These are phyloP conservation scores for Mythimna lalbum DNA, from an alignment of 2,888 invertebrate species.

Conservation along the genomic window DNA sequence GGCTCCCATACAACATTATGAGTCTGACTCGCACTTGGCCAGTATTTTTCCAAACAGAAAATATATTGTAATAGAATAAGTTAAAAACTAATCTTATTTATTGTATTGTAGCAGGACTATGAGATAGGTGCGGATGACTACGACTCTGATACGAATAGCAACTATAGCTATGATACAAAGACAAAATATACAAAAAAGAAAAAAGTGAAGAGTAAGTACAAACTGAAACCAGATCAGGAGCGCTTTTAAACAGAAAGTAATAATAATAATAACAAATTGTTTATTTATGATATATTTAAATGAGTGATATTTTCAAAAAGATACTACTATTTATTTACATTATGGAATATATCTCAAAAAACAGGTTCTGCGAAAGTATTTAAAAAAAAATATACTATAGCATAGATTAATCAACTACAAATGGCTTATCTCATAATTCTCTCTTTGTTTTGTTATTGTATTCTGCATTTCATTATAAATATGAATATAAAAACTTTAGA, in stretches of 20 bases:
- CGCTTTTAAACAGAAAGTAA: background rate
- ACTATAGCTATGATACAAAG: constrained; percentile 55
- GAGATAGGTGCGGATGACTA: constrained; percentile 58
- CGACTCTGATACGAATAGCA: constrained; percentile 49
- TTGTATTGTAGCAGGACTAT: constrained; percentile 56
- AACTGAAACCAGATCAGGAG: background rate
- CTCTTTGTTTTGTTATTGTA: background rate
- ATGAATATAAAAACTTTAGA: no score
- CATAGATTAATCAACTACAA: background rate
- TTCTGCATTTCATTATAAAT: background rate
- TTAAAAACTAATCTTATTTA: constrained; percentile 6
- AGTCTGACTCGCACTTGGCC: no score
- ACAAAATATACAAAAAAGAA: constrained; percentile 31
- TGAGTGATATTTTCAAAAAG: background rate
- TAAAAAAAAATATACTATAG: background rate
- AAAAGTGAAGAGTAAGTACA: constrained; percentile 29
- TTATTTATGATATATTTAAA: no score
- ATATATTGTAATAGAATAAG: background rate
- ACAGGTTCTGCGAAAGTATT: background rate
- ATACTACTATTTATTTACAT: background rate
- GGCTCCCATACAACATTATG: no score
- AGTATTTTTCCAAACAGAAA: background rate
- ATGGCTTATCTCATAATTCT: background rate
- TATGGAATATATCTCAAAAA: background rate
- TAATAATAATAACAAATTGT: background rate